A percentile compares a stretch with the other conserved stretches of the same genome.
Conservation (phyloP, 1,140 invertebrate genomes). For the Watersipora subatra region DNA sequence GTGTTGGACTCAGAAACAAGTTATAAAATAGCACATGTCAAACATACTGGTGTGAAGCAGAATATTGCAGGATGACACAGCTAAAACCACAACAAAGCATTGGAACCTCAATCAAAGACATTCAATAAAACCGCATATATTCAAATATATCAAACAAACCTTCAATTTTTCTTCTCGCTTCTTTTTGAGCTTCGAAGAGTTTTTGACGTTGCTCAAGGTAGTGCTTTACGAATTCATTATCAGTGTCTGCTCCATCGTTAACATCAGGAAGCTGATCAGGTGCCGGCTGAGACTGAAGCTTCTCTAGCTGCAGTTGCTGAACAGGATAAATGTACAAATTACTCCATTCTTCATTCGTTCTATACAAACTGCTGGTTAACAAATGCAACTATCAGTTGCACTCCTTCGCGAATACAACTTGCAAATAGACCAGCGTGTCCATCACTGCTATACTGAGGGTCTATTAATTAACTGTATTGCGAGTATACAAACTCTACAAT, state of each 20-base stretch:
- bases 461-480: too few relatives aligned
- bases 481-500: too few relatives aligned
- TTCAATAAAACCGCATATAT: too few relatives aligned
- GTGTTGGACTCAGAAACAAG: too few relatives aligned
- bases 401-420: too few relatives aligned
- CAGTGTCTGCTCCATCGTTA: slow-evolving; percentile 19
- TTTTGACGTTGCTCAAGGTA: slow-evolving; percentile 30
- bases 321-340: slow-evolving; percentile 6
- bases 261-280: slow-evolving; percentile 10
- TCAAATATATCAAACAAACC: slow-evolving; percentile 18
- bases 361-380: not conserved
- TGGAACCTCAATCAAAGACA: too few relatives aligned
- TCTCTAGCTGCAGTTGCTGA: slow-evolving; percentile 24
- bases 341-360: not conserved
- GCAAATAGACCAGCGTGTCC: too few relatives aligned
- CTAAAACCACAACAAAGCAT: too few relatives aligned
- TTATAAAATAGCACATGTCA: too few relatives aligned
- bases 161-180: slow-evolving; percentile 24
- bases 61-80: too few relatives aligned
- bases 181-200: slow-evolving; percentile 20
- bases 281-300: slow-evolving; percentile 12
- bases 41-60: too few relatives aligned
- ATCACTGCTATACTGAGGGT: too few relatives aligned
- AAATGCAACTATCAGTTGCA: not conserved
- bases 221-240: slow-evolving; percentile 32